A percentile compares a stretch with the other conserved stretches of the same genome.
These are phyloP conservation scores for Zeuzera pyrina DNA, from an alignment of 2,888 invertebrate genomes.

Conservation along the genomic window DNA sequence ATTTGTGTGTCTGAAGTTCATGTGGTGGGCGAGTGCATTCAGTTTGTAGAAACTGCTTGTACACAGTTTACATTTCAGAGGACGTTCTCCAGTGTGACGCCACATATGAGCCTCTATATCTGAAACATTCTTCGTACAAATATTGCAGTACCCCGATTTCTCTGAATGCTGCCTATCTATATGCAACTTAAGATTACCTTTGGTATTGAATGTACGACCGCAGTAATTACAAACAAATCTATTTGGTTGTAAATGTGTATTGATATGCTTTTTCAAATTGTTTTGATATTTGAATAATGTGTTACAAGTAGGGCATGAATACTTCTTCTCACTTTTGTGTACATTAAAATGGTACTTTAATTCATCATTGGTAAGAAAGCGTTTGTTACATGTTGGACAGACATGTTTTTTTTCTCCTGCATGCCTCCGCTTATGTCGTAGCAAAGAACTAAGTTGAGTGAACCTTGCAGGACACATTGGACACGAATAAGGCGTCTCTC, in stretches of 20 bases:
- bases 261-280: conserved; percentile 64
- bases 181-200: conserved; percentile 67
- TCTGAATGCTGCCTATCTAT: conserved; percentile 67
- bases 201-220: conserved; percentile 49
- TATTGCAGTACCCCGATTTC: conserved; percentile 62
- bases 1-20: conserved; percentile 48
- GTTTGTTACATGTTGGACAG: conserved; percentile 43
- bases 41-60: conserved; percentile 41
- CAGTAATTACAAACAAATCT: conserved; percentile 51
- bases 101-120: conserved; percentile 70
- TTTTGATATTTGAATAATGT: conserved; percentile 60
- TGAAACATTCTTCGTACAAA: conserved; percentile 64
- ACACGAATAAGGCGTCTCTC: conserved; percentile 53
- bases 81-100: conserved; percentile 65
- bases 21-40: conserved; percentile 46
- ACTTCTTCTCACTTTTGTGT: conserved; percentile 44
- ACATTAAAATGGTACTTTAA: conserved; percentile 38
- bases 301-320: conserved; percentile 49
- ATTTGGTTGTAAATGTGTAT: conserved; percentile 37
- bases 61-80: conserved; percentile 51
- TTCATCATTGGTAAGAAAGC: conserved; percentile 46
- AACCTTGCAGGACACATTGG: conserved; percentile 38
- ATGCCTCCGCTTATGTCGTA: conserved; percentile 42
- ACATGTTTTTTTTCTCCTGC: conserved; percentile 33
- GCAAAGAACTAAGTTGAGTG: conserved; percentile 39